Conservation (phyloP, 2,888 invertebrate genomes). For the Drosophila merina region DNA sequence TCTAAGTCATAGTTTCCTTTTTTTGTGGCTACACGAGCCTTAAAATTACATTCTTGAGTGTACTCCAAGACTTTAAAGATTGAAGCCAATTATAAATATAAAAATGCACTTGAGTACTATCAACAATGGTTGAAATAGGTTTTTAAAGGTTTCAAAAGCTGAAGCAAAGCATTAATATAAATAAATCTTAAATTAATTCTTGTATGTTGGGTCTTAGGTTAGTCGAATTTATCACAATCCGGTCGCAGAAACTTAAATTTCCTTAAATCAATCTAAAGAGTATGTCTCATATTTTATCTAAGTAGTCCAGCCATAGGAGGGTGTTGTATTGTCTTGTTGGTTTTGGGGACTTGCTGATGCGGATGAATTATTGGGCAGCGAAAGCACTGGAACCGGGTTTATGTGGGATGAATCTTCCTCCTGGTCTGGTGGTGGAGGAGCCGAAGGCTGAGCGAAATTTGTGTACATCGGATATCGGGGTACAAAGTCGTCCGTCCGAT, state of each 20-base stretch:
- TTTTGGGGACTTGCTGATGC: conserved; percentile 22
- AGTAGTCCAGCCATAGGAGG: conserved; percentile 19
- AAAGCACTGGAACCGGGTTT: conserved; percentile 18
- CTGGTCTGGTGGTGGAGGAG: conserved; percentile 32
- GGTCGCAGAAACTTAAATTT: neutral
- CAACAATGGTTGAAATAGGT: no score
- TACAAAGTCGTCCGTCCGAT: conserved; percentile 66
- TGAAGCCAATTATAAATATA: no score
- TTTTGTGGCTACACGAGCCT: no score
- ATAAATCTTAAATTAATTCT: no score
- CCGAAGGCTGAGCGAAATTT: conserved; percentile 64
- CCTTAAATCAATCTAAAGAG: no score
- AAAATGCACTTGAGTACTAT: no score
- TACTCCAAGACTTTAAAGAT: no score
- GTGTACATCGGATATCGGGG: conserved; percentile 78
- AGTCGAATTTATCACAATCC: neutral
- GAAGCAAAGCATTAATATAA: no score
- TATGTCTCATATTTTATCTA: neutral
- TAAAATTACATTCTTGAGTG: no score
- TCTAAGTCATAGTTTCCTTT: no score
- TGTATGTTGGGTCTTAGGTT: no score
- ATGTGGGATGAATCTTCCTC: neutral
- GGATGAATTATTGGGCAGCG: conserved; percentile 38
- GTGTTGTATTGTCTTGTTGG: neutral
- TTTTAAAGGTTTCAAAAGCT: no score